Evolutionary conservation across 2,888 invertebrate species (phyloP), one percentile per base, ranked within the genome.

Genomic region (Diplazon laetatorius): DNA sequence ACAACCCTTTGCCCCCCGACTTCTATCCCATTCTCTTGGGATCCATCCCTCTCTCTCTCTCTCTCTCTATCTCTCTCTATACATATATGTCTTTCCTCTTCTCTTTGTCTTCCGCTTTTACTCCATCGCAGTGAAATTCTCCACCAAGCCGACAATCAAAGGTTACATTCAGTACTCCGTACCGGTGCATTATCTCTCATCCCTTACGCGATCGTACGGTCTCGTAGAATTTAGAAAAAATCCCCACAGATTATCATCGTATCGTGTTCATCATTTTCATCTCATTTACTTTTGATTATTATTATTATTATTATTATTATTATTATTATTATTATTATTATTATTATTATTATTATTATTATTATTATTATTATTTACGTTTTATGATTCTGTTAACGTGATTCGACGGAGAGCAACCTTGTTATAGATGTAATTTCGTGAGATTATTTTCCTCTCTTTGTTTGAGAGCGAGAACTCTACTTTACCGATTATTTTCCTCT

Each of bases 161-260:
- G 73, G 69, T 78, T 68, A 73, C 63, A 73, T 62, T 69, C 69
- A 63, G 62, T 66, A 60, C 71, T 39, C 66, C 66, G 77, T 62
- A 46, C 48, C 57, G 63, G 69, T 69, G 63, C 39, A 37, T 55
- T 37, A 52, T 68, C 55, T 25, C 44, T 37, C 72, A 50, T 71
- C 44, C 50, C 50, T 60, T 60, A 30, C 46, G 20, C 10, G n/a
- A n/a, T 18, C 18, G 44, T 62, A 22, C 10, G 30, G 10, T 14
- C 22, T 25, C 50, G 37, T 48, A 16, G 48, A n/a, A n/a, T n/a
- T n/a, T n/a, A n/a, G n/a, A n/a, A n/a, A n/a, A n/a, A n/a, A 20
- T 30, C 35, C 42, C 14, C 42, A 44, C 59, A 16, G 30, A 42
- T 57, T 52, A 20, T 55, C 42, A 66, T 66, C 66, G 18, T 6